Percentiles rank a stretch among this genome's conserved stretches.
Evolutionary conservation across 64 coral and sea anemone species (phyloP).

Genomic region (Stylophora pistillata): DNA sequence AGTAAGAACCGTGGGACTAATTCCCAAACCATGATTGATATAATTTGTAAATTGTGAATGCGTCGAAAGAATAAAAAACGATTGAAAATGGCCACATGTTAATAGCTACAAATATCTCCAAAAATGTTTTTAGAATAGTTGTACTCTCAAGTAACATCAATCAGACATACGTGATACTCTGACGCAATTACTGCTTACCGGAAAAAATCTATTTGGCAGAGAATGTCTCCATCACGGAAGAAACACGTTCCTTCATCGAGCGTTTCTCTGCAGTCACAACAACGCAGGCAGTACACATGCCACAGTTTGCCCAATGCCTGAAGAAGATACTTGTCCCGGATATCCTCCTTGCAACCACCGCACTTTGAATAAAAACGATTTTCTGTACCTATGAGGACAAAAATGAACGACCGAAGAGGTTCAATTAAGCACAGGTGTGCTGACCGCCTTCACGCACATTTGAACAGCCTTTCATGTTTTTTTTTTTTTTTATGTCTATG

Average conservation of each 20-base stretch:
- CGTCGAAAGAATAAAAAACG: too few species aligned
- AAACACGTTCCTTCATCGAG: slow-evolving; percentile 51
- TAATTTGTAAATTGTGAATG: too few species aligned
- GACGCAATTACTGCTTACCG: slow-evolving; percentile 16
- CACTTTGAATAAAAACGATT: slow-evolving; percentile 21
- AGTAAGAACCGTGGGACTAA: not conserved
- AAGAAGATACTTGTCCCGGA: slow-evolving; percentile 21
- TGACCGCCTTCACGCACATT: not conserved
- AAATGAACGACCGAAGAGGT: not conserved
- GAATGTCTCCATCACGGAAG: slow-evolving; percentile 35
- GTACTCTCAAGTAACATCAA: too few species aligned
- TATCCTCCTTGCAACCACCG: slow-evolving; percentile 36
- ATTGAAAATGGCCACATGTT: too few species aligned
- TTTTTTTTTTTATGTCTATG: too few species aligned
- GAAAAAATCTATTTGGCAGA: slow-evolving; percentile 45
- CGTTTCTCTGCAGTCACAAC: slow-evolving; percentile 36
- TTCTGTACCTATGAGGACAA: not conserved
- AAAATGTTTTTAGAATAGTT: too few species aligned
- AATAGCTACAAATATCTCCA: too few species aligned
- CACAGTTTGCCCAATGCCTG: slow-evolving; percentile 18
- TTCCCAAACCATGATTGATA: not conserved
- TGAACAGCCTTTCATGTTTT: too few species aligned
- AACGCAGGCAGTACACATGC: slow-evolving; percentile 49
- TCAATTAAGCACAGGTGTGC: not conserved
- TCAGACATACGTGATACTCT: not conserved